phyloP scores from a whole-genome alignment of 2,888 invertebrate genomes.

The Rhorus exstirpatorius region DNA sequence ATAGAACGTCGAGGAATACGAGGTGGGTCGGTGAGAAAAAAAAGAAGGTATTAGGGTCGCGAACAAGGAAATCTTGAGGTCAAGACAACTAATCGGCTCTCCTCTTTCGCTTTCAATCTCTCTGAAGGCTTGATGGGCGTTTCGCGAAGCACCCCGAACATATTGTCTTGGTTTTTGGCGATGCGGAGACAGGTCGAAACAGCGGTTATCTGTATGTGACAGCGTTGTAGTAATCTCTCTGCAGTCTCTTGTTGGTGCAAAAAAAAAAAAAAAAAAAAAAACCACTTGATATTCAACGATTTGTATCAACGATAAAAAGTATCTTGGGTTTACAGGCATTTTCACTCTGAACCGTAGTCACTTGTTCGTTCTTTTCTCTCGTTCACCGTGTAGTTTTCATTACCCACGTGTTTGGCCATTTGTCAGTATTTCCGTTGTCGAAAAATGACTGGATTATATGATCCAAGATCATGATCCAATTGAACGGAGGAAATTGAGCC shows the following conservation, averaged over 20 bases:
- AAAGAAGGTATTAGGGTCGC: constrained; percentile 51
- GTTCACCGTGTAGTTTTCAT: background rate
- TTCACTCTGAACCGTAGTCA: background rate
- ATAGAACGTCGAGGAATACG: constrained; percentile 8
- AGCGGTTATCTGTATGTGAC: background rate
- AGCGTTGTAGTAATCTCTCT: too few relatives aligned
- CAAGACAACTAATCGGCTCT: constrained; percentile 71
- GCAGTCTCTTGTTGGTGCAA: too few relatives aligned
- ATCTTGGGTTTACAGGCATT: background rate
- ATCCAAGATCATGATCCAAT: too few relatives aligned
- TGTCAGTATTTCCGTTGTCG: too few relatives aligned
- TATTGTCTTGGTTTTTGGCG: constrained; percentile 25
- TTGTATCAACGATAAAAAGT: background rate
- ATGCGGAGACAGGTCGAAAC: background rate
- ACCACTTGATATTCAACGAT: background rate
- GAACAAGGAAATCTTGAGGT: constrained; percentile 56
- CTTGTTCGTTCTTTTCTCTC: background rate
- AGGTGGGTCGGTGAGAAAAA: background rate
- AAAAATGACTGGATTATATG: too few relatives aligned
- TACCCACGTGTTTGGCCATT: background rate
- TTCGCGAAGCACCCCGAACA: constrained; percentile 16
- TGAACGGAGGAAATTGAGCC: too few relatives aligned
- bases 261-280: too few relatives aligned
- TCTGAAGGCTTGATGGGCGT: constrained; percentile 6
- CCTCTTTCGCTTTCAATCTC: constrained; percentile 57